These are phyloP conservation scores for Capromys pilorides DNA, from an alignment of 2,797 vertebrate genomes.

Conservation along the genomic window DNA sequence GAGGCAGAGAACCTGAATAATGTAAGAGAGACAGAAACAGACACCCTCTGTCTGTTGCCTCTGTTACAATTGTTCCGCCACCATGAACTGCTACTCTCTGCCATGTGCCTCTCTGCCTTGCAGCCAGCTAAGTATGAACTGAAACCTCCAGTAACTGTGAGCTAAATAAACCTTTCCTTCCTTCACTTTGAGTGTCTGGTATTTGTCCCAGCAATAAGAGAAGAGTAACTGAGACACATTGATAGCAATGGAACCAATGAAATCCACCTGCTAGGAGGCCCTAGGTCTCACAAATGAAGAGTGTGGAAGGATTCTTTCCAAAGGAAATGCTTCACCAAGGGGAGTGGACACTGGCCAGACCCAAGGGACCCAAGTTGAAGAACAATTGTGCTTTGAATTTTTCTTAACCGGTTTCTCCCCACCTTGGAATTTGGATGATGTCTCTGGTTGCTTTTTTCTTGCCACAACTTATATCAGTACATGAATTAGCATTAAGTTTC, in stretches of 20 bases:
- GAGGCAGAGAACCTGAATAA: too few relatives aligned
- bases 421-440: not conserved
- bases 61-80: too few relatives aligned
- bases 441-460: not conserved
- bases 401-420: not conserved
- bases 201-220: too few relatives aligned
- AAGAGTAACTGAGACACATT: too few relatives aligned
- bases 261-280: not conserved
- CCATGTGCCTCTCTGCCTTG: too few relatives aligned
- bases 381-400: not conserved
- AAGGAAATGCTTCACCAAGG: not conserved
- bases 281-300: not conserved
- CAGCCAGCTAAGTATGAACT: too few relatives aligned
- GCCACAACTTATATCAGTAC: not conserved
- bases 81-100: too few relatives aligned
- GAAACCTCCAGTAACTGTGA: too few relatives aligned
- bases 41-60: too few relatives aligned
- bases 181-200: not conserved
- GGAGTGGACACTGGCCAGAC: not conserved
- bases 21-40: too few relatives aligned
- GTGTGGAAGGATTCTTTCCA: fast-evolving
- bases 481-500: not conserved
- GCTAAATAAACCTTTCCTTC: too few relatives aligned
- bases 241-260: not conserved
- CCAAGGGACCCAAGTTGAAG: too few relatives aligned